Percentiles rank a stretch among this genome's conserved stretches.
These are phyloP conservation scores for Rhineura floridana DNA, from an alignment of 2,113 vertebrate species.

Conservation along the genomic window DNA sequence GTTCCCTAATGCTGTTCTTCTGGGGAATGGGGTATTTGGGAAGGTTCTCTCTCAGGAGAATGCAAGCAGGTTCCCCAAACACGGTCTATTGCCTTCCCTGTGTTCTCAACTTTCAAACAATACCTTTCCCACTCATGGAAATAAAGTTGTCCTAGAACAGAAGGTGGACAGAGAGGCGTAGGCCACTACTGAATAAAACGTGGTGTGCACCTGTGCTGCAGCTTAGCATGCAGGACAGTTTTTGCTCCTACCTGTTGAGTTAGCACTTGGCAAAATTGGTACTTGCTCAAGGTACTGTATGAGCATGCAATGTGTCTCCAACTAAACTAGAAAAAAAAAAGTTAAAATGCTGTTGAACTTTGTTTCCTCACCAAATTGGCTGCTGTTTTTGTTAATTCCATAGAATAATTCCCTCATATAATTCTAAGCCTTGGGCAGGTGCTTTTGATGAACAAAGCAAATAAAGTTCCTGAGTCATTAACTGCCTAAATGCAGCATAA, in stretches of 20 bases:
- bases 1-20: too few species aligned
- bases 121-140: neutral
- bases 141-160: neutral
- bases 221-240: neutral
- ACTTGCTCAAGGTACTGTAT: neutral
- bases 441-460: conserved; percentile 61
- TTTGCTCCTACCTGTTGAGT: neutral
- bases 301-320: neutral
- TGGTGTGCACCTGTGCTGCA: too few species aligned
- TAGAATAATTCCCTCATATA: conserved; percentile 48
- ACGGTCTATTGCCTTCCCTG: neutral
- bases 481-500: conserved; percentile 66
- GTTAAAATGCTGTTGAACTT: conserved; percentile 34
- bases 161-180: neutral
- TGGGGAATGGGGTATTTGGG: neutral
- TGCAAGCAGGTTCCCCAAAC: neutral
- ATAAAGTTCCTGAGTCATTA: conserved; percentile 69
- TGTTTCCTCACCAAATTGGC: neutral
- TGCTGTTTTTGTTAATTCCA: conserved; percentile 44
- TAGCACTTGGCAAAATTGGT: neutral
- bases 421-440: conserved; percentile 53
- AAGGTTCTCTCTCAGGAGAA: neutral
- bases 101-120: neutral
- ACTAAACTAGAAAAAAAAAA: neutral
- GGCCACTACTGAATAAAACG: neutral